Evolutionary conservation across 2,113 vertebrate genomes (phyloP).

Genomic region (Coptodon rendalli): DNA sequence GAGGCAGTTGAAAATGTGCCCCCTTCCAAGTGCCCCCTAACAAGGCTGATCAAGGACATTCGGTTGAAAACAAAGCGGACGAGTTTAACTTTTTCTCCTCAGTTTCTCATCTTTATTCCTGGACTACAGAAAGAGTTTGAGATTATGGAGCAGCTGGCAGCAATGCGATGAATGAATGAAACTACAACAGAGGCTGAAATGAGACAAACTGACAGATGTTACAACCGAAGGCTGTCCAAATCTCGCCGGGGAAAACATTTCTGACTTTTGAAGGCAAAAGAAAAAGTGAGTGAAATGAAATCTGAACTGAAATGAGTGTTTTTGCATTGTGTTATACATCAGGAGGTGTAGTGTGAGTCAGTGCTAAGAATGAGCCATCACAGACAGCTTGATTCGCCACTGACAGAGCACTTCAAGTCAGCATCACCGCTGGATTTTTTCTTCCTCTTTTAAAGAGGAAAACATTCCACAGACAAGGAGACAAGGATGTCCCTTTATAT

Average conservation of each 20-base stretch:
- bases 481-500: not conserved
- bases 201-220: not conserved
- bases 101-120: not conserved
- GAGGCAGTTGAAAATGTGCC: not conserved
- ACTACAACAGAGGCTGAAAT: not conserved
- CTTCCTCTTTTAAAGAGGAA: not conserved
- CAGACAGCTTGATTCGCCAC: not conserved
- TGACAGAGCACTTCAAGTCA: not conserved
- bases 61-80: not conserved
- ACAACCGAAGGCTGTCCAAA: rapidly evolving
- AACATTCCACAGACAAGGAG: not conserved
- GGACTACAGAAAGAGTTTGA: not conserved
- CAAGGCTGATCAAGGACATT: not conserved
- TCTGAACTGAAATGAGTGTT: not conserved
- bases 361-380: not conserved
- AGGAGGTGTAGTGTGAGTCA: not conserved
- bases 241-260: not conserved
- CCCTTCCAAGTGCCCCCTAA: not conserved
- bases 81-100: rapidly evolving
- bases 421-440: rapidly evolving
- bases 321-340: not conserved
- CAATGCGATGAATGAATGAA: not conserved
- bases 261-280: not conserved
- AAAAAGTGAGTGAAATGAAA: rapidly evolving
- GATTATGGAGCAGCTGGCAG: not conserved